Conservation (phyloP, 2,888 invertebrate species). For the Ichneumoninae sp. region DNA sequence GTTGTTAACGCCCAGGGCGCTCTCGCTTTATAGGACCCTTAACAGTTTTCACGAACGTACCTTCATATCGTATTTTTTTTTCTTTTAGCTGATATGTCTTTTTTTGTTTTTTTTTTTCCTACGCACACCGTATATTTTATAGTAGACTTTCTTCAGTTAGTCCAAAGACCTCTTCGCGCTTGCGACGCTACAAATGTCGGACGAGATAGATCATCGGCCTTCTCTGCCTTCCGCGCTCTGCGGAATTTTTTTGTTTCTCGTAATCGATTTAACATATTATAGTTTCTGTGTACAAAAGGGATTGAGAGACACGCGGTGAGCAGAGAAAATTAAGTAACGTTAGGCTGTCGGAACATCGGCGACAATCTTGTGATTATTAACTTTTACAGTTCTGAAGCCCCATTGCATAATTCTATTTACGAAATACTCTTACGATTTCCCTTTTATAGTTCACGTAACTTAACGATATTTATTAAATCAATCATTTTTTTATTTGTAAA, state of each 20-base stretch:
- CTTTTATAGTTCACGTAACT: constrained; percentile 53
- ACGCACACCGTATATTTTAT: constrained; percentile 34
- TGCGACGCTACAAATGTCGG: constrained; percentile 60
- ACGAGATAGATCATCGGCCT: constrained; percentile 49
- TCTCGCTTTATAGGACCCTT: constrained; percentile 24
- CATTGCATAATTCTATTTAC: constrained; percentile 56
- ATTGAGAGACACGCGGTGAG: constrained; percentile 8
- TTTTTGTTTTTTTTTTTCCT: constrained; percentile 25
- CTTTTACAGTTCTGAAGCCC: constrained; percentile 67
- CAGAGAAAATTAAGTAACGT: constrained; percentile 20
- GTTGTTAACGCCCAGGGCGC: constrained; percentile 30
- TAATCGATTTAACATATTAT: neutral
- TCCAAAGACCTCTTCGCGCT: constrained; percentile 68
- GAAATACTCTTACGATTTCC: constrained; percentile 61
- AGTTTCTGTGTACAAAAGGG: constrained; percentile 6
- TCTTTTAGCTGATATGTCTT: constrained; percentile 30
- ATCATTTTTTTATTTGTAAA: constrained; percentile 62
- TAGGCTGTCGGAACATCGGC: constrained; percentile 23
- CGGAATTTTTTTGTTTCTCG: neutral
- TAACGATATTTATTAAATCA: constrained; percentile 66
- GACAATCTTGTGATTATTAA: constrained; percentile 64
- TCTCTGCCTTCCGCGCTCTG: neutral
- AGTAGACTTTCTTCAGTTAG: constrained; percentile 66
- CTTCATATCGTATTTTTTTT: constrained; percentile 48
- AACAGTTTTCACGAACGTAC: constrained; percentile 59